Conservation (phyloP, 2,113 vertebrate species). For the Plecotus auritus region DNA sequence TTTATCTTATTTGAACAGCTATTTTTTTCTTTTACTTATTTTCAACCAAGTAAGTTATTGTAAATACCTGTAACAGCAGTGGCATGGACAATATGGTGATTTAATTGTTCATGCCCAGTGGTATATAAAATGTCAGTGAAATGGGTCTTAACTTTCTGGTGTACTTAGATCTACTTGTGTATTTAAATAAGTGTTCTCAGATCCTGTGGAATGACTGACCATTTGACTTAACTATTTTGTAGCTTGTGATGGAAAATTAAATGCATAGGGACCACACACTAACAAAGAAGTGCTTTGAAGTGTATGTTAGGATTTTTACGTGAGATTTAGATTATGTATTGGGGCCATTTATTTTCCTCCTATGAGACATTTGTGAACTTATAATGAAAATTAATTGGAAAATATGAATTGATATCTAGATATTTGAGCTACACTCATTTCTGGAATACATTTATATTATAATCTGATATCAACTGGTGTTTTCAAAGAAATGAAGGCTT, state of each 20-base stretch:
- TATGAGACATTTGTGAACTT: slow-evolving; percentile 29
- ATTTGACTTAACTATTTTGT: slow-evolving; percentile 21
- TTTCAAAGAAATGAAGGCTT: slow-evolving; percentile 29
- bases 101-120: not conserved
- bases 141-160: slow-evolving; percentile 4
- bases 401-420: slow-evolving; percentile 6
- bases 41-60: slow-evolving; percentile 27
- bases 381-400: slow-evolving; percentile 44
- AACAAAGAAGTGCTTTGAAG: slow-evolving; percentile 35
- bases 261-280: not conserved
- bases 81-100: not conserved
- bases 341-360: not conserved
- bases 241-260: slow-evolving; percentile 30
- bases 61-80: not conserved
- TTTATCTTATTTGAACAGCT: not conserved
- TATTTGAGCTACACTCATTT: slow-evolving; percentile 15
- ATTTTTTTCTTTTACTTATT: not conserved
- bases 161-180: not conserved
- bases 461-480: slow-evolving; percentile 24
- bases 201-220: not conserved
- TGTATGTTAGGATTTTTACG: slow-evolving; percentile 11
- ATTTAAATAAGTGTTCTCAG: slow-evolving; percentile 33
- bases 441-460: not conserved
- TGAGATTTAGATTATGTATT: slow-evolving; percentile 40
- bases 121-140: slow-evolving; percentile 13